A percentile compares a stretch with the other conserved stretches of the same genome.
Conservation (phyloP, 2,888 invertebrate genomes). For the Tetragonula carbonaria region DNA sequence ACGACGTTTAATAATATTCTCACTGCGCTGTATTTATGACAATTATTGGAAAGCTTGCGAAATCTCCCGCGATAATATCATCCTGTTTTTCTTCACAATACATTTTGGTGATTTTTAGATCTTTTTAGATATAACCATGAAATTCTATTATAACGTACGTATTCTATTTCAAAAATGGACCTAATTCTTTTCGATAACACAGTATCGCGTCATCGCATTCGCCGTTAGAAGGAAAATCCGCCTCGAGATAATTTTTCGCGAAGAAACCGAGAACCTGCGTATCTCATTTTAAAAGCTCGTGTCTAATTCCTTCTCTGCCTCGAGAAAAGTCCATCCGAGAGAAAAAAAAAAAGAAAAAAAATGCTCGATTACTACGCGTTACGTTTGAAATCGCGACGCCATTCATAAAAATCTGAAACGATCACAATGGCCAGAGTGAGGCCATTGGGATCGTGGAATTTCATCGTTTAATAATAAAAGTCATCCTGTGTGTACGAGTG, state of each 20-base stretch:
- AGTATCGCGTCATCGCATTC: not conserved
- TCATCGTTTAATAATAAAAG: constrained; percentile 47
- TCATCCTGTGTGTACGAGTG: constrained; percentile 24
- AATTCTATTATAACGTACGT: not conserved
- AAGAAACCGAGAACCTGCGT: too few relatives aligned
- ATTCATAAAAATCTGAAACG: not conserved
- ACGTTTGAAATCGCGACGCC: not conserved
- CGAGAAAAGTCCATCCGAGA: too few relatives aligned
- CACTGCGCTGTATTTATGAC: not conserved
- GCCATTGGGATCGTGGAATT: not conserved
- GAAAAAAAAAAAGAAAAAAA: not conserved
- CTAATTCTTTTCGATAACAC: not conserved
- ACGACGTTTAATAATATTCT: not conserved
- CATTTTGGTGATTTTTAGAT: too few relatives aligned
- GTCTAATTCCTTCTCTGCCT: too few relatives aligned
- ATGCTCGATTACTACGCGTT: not conserved
- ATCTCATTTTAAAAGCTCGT: too few relatives aligned
- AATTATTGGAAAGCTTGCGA: not conserved
- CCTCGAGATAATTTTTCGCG: too few relatives aligned
- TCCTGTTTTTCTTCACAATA: not conserved
- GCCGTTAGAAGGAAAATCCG: not conserved
- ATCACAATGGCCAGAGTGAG: not conserved
- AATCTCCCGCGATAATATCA: not conserved
- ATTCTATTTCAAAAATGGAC: not conserved
- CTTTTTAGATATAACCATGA: too few relatives aligned